phyloP scores from a whole-genome alignment of 2,797 vertebrate genomes.

The Trachops cirrhosus region DNA sequence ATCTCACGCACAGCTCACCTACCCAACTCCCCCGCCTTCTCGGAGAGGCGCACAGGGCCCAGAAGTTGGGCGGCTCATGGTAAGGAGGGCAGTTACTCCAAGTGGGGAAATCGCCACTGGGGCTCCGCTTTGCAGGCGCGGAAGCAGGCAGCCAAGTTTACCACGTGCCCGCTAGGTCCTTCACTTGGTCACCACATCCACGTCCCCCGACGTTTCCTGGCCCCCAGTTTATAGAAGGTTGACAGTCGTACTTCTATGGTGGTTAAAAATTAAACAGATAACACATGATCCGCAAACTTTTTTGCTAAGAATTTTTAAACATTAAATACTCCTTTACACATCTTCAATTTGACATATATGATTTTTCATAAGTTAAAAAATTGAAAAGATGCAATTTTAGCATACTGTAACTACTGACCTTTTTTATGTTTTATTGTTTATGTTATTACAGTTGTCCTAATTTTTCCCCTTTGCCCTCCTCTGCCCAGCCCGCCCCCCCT shows the following conservation, averaged over 20 bases:
- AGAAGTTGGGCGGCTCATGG: not conserved
- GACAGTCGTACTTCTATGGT: not conserved
- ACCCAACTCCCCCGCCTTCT: not conserved
- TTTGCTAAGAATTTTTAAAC: not conserved
- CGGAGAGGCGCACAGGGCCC: not conserved
- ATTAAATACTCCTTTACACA: not conserved
- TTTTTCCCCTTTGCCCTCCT: not conserved
- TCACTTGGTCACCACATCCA: not conserved
- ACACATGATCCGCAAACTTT: not conserved
- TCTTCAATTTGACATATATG: not conserved
- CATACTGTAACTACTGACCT: not conserved
- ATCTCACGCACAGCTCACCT: not conserved
- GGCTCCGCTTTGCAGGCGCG: not conserved
- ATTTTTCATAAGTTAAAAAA: not conserved
- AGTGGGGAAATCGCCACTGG: accelerated
- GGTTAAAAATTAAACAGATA: not conserved
- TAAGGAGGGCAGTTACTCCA: not conserved
- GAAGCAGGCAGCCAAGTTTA: not conserved
- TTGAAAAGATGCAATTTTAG: not conserved
- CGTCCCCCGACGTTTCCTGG: not conserved
- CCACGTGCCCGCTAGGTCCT: not conserved
- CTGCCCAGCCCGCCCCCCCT: too few relatives aligned
- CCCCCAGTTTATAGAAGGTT: not conserved
- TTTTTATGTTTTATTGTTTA: not conserved
- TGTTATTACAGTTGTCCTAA: not conserved